phyloP scores from a whole-genome alignment of 1,140 invertebrate genomes.

The Thaumetopoea pityocampa region DNA sequence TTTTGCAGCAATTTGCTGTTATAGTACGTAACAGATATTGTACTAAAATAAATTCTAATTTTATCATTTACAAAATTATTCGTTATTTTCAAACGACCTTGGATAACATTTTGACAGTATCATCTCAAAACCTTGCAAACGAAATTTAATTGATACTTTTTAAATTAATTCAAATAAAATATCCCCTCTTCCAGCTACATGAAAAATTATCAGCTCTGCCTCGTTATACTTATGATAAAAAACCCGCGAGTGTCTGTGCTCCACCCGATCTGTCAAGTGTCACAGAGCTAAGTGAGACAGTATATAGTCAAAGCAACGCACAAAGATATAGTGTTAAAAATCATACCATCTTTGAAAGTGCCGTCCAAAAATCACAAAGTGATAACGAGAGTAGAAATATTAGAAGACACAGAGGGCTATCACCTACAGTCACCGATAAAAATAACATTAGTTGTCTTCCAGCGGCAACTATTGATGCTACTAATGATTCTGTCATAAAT shows the following conservation, averaged over 20 bases:
- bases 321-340: too few relatives aligned
- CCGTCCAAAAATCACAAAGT: conserved; percentile 22
- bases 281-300: conserved; percentile 39
- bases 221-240: conserved; percentile 30
- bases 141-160: too few relatives aligned
- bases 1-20: too few relatives aligned
- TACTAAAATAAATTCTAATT: too few relatives aligned
- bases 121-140: too few relatives aligned
- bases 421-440: conserved; percentile 21
- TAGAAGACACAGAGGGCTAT: conserved; percentile 7
- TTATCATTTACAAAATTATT: too few relatives aligned
- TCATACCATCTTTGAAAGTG: too few relatives aligned
- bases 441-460: conserved; percentile 36
- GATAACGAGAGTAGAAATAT: conserved; percentile 15
- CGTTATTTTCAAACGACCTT: too few relatives aligned
- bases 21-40: too few relatives aligned
- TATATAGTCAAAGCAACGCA: conserved; percentile 26
- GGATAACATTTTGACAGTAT: too few relatives aligned
- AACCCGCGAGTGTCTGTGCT: conserved; percentile 32
- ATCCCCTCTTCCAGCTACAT: conserved; percentile 35
- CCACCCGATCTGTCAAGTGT: conserved; percentile 37
- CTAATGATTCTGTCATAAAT: conserved; percentile 45
- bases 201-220: conserved; percentile 43
- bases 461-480: conserved; percentile 39
- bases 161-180: background rate